Evolutionary conservation across 2,797 vertebrate species (phyloP).

Genomic region (Sebastes variabilis): DNA sequence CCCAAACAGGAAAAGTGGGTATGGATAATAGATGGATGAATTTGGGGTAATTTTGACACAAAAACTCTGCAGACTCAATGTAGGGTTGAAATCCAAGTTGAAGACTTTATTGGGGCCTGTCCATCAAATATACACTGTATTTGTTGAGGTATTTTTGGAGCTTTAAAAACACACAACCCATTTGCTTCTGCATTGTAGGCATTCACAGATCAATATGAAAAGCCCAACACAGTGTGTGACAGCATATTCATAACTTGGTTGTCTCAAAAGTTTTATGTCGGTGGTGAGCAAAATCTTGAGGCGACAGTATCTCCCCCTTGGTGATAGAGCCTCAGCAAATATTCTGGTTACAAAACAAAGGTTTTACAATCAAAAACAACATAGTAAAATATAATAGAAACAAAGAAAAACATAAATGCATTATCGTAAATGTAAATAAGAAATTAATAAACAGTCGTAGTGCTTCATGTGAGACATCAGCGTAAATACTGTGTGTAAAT

Average conservation of each 20-base stretch:
- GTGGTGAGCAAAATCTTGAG: not conserved
- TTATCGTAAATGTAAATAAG: too few relatives aligned
- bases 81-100: not conserved
- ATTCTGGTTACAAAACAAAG: not conserved
- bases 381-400: not conserved
- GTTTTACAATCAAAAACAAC: not conserved
- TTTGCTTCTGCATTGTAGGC: not conserved
- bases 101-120: conserved; percentile 10
- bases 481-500: not conserved
- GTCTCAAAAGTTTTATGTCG: not conserved
- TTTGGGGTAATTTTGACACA: not conserved
- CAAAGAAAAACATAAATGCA: not conserved
- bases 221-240: not conserved
- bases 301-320: not conserved
- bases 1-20: not conserved
- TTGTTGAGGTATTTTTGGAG: not conserved
- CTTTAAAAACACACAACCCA: not conserved
- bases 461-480: not conserved
- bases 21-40: not conserved
- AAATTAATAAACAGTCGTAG: not conserved
- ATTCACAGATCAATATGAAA: not conserved
- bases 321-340: accelerated
- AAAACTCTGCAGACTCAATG: not conserved
- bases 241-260: not conserved
- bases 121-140: not conserved